phyloP scores from a whole-genome alignment of 1,140 invertebrate genomes.

The Eueides isabella region DNA sequence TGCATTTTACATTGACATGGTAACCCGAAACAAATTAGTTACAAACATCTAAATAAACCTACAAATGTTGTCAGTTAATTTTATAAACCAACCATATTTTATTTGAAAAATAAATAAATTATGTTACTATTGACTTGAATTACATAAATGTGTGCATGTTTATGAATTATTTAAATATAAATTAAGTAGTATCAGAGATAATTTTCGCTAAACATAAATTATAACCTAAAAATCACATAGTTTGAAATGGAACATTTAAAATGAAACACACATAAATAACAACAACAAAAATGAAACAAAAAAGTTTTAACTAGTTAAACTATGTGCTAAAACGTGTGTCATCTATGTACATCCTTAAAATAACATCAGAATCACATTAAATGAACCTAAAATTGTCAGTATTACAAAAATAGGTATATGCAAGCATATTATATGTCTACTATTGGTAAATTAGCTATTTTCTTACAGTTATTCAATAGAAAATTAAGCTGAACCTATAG shows the following conservation, averaged over 20 bases:
- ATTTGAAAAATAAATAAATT: constrained; percentile 26
- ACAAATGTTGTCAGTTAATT: constrained; percentile 61
- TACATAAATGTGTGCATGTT: neutral
- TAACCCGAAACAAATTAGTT: constrained; percentile 41
- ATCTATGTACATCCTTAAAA: neutral
- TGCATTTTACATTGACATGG: constrained; percentile 28
- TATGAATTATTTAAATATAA: neutral
- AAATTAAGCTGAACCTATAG: constrained; percentile 32
- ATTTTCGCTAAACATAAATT: constrained; percentile 13
- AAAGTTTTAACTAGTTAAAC: constrained; percentile 16
- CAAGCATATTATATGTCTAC: constrained; percentile 1
- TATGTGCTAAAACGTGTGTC: neutral
- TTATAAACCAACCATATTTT: constrained; percentile 49
- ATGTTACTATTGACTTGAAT: constrained; percentile 23
- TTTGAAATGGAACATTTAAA: constrained; percentile 42
- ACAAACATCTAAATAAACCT: constrained; percentile 38
- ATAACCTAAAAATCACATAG: constrained; percentile 38
- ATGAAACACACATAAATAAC: constrained; percentile 63
- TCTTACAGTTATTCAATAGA: constrained; percentile 31
- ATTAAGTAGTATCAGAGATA: constrained; percentile 21
- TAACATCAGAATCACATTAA: constrained; percentile 5
- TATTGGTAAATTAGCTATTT: constrained; percentile 22
- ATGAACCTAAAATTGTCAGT: constrained; percentile 15
- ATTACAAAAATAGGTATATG: constrained; percentile 13
- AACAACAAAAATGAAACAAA: constrained; percentile 56